Evolutionary conservation across 2,797 vertebrate species (phyloP), one percentile per base, ranked within the genome.

Genomic region (Ptychobarbus kaznakovi): DNA sequence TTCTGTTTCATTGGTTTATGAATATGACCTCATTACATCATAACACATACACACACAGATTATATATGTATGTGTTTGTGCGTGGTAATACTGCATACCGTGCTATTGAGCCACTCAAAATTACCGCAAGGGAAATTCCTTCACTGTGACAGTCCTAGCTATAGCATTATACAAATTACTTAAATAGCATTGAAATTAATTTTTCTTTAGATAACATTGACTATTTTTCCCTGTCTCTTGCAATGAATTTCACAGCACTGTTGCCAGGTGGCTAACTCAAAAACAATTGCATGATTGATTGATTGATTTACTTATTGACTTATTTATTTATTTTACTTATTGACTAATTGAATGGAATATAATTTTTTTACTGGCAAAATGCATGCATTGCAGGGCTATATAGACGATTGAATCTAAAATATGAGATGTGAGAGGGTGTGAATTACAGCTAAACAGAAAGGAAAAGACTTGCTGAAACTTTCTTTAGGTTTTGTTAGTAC

Each of bases 401-500:
- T 32, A 9, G 28, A 84, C 20, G 61, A 32, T 42, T 6, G 22
- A 22, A 49, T 56, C 15, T 22, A 38, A 49, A 70, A 75, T n/a
- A 79, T 16, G 4, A 42, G 18, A 73, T 80, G 74, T n/a, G 46
- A 84, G 46, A 69, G n/a, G 49, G 18, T 16, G 68, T n/a, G 28
- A 79, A 70, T 77, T 69, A 28, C 46, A 82, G 25, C 75, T 25
- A 42, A 32, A 84, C 40, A 32, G 7, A 80, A 81, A 78, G 63
- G 53, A 22, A 35, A 73, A 81, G 66, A 76, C 66, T 69, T 84
- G 87, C 65, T 79, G 53, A 82, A 88, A 84, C 65, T 69, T 61
- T 81, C 76, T 81, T 58, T 80, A 85, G 73, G 78, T 73, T 88
- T 86, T 83, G 88, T 84, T 85, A 88, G 83, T 84, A 86, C 84